Evolutionary conservation across 1,140 invertebrate species (phyloP), one percentile per base, ranked within the genome.

Genomic region (Campoletis sonorensis): DNA sequence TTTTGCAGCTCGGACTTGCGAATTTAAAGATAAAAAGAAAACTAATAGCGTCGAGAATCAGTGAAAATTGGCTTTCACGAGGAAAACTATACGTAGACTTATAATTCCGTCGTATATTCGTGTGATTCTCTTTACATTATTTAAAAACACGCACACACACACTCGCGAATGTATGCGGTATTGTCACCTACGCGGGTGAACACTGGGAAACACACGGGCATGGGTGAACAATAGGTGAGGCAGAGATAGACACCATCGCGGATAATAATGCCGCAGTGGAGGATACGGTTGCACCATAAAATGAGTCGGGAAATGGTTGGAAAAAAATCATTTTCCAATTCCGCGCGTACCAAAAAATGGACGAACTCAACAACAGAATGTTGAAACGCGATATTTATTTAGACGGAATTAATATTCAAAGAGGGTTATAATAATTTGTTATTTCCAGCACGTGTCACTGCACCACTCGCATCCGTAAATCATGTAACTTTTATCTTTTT

Each of bases 391-490:
- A 27, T 23, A 26, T 0, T 26, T 64, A 21, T 11, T 64, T 21
- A 2, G 61, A 23, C 13, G 21, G 13, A 26, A 26, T 64, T 26
- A 13, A 26, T 64, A 23, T 64, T 8, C 40, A 45, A 8, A 11
- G 8, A 45, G 40, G 11, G 7, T 45, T 64, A 23, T 64, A 26
- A 23, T 64, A 7, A 15, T 64, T 64, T 23, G 21, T 64, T 64
- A 23, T 26, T 64, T 64, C 15, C 61, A 64, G 61, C 61, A 64
- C 61, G 61, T 64, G 61, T 64, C 61, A 64, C 61, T 64, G 61
- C 61, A 64, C 61, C 61, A 64, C 61, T 64, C 61, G 27, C 23
- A 64, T 26, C 16, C n/a, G 16, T 16, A 54, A 3, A 21, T 64
- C 61, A 27, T 64, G 3, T 11, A 64, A 13, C 61, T 64, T 26